These are phyloP conservation scores for Boloria euphrosyne DNA, from an alignment of 2,888 invertebrate species.

Conservation along the genomic window DNA sequence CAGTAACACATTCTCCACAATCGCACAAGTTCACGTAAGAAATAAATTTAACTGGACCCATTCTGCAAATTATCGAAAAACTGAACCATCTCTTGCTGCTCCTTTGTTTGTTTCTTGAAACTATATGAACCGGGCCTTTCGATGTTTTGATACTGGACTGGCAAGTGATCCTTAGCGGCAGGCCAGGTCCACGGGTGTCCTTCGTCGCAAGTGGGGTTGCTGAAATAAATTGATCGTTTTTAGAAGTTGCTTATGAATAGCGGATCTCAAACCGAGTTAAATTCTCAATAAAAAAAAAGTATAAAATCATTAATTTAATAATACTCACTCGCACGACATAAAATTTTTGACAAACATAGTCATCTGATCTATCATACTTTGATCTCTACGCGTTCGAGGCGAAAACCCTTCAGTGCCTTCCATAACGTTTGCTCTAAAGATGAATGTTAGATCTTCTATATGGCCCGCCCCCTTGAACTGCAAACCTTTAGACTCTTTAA, in stretches of 20 bases:
- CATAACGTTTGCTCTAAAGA: constrained; percentile 68
- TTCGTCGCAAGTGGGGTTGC: constrained; percentile 54
- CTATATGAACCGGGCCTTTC: constrained; percentile 43
- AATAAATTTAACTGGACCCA: constrained; percentile 36
- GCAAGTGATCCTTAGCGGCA: constrained; percentile 42
- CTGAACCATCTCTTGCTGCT: constrained; percentile 48
- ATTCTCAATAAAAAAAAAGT: not conserved
- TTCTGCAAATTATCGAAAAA: constrained; percentile 55
- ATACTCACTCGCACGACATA: constrained; percentile 59
- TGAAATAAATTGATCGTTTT: constrained; percentile 44
- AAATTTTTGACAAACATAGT: constrained; percentile 58
- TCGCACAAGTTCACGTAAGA: constrained; percentile 21
- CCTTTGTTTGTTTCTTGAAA: constrained; percentile 42
- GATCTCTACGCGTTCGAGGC: constrained; percentile 46
- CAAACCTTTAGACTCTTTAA: constrained; percentile 62
- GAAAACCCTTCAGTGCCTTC: constrained; percentile 42
- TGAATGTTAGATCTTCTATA: constrained; percentile 81
- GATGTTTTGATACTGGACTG: constrained; percentile 53
- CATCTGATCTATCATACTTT: constrained; percentile 58
- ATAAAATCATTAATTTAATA: not conserved
- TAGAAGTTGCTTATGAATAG: no score
- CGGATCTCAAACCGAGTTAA: not conserved
- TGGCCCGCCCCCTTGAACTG: constrained; percentile 80
- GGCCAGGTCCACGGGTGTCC: constrained; percentile 49
- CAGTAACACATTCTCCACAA: not conserved